These are phyloP conservation scores for Psittacula cyanocephala DNA, from an alignment of 2,113 vertebrate genomes.

Conservation along the genomic window DNA sequence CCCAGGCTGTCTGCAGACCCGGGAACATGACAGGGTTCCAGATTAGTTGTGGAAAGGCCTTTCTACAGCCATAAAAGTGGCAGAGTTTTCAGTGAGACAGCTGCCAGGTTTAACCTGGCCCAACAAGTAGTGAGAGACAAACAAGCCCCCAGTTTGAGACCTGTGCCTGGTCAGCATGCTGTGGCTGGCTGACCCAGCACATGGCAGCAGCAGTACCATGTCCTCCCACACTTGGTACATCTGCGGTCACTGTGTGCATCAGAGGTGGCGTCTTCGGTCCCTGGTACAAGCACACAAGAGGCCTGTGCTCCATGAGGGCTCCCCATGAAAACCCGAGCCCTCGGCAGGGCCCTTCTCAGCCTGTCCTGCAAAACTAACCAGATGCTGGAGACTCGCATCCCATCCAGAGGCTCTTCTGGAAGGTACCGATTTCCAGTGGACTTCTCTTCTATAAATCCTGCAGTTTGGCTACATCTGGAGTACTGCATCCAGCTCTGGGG, in stretches of 20 bases:
- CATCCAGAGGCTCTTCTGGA: background rate
- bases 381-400: background rate
- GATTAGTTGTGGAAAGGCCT: background rate
- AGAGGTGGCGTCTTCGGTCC: rapidly evolving
- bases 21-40: background rate
- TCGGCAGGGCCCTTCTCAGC: background rate
- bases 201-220: rapidly evolving
- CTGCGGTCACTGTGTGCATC: background rate
- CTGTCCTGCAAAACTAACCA: background rate
- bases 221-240: background rate
- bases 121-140: rapidly evolving
- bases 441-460: background rate
- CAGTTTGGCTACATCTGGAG: background rate
- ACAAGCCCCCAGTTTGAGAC: rapidly evolving
- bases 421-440: background rate
- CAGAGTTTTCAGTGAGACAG: rapidly evolving
- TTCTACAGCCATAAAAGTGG: background rate
- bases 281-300: rapidly evolving
- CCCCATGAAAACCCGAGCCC: background rate
- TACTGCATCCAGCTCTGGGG: background rate
- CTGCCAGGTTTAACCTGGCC: background rate
- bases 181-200: background rate
- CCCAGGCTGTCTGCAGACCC: background rate
- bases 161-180: background rate
- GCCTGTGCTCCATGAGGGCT: rapidly evolving